Evolutionary conservation across 2,888 invertebrate species (phyloP).

Genomic region (Syrphus vitripennis): DNA sequence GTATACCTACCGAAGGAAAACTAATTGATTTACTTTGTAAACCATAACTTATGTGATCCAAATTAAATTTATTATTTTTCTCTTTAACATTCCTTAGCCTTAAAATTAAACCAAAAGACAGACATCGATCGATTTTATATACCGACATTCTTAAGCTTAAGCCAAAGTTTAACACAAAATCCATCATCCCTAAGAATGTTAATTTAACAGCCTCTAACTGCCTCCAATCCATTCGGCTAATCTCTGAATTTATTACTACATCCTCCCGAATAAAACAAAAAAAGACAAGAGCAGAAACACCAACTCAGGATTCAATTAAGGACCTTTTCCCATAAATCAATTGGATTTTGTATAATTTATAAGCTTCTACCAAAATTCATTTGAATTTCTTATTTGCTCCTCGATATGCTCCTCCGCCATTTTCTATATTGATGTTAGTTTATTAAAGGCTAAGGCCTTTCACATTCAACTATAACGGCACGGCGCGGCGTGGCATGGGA

Average conservation of each 20-base stretch:
- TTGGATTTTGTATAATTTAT: conserved; percentile 16
- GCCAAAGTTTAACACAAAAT: not conserved
- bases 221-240: not conserved
- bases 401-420: not conserved
- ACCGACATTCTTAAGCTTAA: too few relatives aligned
- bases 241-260: conserved; percentile 2
- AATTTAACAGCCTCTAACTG: not conserved
- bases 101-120: not conserved
- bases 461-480: too few relatives aligned
- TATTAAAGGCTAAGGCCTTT: conserved; percentile 21
- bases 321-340: conserved; percentile 13
- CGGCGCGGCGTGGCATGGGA: too few relatives aligned
- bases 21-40: too few relatives aligned
- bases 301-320: conserved; percentile 28
- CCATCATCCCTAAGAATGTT: not conserved
- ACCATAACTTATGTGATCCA: too few relatives aligned
- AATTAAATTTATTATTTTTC: too few relatives aligned
- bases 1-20: too few relatives aligned
- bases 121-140: not conserved
- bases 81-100: not conserved
- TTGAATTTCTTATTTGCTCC: not conserved
- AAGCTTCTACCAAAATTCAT: not conserved
- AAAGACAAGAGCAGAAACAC: not conserved
- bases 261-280: not conserved
- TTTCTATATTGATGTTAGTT: conserved; percentile 12